These are phyloP conservation scores for Scaptodrosophila latifasciaeformis DNA, from an alignment of 2,888 invertebrate genomes.

Conservation along the genomic window DNA sequence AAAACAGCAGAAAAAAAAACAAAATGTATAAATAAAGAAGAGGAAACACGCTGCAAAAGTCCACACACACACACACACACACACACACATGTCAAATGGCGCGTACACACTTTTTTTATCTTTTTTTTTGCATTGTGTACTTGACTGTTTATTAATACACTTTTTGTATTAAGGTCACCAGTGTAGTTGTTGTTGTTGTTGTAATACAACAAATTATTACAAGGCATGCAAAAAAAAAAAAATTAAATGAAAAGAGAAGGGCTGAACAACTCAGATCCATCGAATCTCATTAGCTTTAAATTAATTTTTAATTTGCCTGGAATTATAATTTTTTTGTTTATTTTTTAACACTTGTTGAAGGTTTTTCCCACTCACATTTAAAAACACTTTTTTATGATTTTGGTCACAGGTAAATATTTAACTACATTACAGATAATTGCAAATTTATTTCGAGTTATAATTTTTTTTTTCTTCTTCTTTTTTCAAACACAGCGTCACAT, in stretches of 20 bases:
- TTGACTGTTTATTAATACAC: background rate
- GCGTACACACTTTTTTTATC: slow-evolving; percentile 58
- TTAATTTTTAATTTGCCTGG: background rate
- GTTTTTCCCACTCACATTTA: slow-evolving; percentile 4
- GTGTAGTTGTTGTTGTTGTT: background rate
- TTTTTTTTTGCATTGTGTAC: background rate
- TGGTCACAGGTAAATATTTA: no score
- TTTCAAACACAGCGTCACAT: slow-evolving; percentile 15
- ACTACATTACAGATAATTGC: no score
- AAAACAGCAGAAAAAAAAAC: slow-evolving; percentile 50
- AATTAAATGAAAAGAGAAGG: background rate
- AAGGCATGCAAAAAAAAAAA: background rate
- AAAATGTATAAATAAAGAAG: no score
- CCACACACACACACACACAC: slow-evolving; percentile 17
- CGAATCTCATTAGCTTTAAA: slow-evolving; percentile 4
- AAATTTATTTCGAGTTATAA: no score
- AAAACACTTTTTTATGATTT: slow-evolving; percentile 24
- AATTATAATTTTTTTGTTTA: background rate
- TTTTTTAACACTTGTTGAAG: slow-evolving; percentile 18
- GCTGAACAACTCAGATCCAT: background rate
- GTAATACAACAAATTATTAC: background rate
- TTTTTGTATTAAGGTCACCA: no score
- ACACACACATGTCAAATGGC: slow-evolving; percentile 24
- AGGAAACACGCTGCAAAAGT: no score
- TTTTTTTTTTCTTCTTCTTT: background rate